phyloP scores from a whole-genome alignment of 1,140 invertebrate genomes.

The Capitella teleta region DNA sequence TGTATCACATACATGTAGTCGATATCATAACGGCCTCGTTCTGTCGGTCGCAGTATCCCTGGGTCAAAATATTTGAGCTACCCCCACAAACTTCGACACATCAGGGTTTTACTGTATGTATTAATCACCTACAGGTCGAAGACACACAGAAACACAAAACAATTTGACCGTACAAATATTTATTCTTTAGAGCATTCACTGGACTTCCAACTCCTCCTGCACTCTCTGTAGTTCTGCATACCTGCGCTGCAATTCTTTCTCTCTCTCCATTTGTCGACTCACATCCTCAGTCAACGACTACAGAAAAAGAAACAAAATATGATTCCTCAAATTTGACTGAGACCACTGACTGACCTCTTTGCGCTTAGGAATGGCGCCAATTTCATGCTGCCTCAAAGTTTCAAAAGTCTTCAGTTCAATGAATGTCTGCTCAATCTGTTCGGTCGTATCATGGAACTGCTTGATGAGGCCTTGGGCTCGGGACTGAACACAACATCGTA shows the following conservation, averaged over 20 bases:
- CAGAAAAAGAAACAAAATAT: conserved; percentile 2
- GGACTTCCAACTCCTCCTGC: conserved; percentile 3
- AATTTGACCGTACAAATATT: too few species aligned
- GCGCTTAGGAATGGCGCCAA: conserved; percentile 76
- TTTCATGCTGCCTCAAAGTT: conserved; percentile 79
- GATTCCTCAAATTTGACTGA: background rate
- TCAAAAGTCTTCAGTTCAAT: conserved; percentile 87
- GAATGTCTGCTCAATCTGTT: conserved; percentile 78
- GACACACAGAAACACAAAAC: too few species aligned
- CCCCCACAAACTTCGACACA: too few species aligned
- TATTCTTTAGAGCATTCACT: too few species aligned
- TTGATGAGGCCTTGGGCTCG: conserved; percentile 77
- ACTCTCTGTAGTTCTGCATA: conserved; percentile 55
- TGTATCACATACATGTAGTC: too few species aligned
- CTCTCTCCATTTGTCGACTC: conserved; percentile 76
- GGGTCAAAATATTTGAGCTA: too few species aligned
- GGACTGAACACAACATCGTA: conserved; percentile 44
- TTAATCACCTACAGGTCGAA: too few species aligned
- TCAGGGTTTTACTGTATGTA: too few species aligned
- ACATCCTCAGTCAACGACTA: conserved; percentile 83
- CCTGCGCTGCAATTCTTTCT: conserved; percentile 70
- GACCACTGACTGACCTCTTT: conserved; percentile 52
- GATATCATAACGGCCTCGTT: too few species aligned
- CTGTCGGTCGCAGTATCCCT: too few species aligned
- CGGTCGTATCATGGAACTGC: conserved; percentile 73